Percentiles rank a stretch among this genome's conserved stretches.
Conservation (phyloP, 2,797 vertebrate species). For the Sebastiscus albofasciatus region DNA sequence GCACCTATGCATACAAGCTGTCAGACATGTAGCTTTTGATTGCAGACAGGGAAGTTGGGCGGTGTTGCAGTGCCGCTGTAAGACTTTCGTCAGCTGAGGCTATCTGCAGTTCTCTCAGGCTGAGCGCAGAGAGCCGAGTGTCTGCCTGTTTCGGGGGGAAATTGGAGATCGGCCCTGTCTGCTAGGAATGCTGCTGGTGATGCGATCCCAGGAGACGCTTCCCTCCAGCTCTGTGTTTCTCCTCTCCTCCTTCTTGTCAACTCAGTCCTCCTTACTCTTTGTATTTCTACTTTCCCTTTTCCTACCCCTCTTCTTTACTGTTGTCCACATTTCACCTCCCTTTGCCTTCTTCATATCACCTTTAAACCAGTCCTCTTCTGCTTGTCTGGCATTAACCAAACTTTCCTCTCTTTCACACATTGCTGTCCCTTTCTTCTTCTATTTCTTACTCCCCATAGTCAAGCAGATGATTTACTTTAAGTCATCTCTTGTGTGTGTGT, state of each 20-base stretch:
- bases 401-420: background rate
- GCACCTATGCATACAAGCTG: slow-evolving; percentile 66
- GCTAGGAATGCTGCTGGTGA: slow-evolving; percentile 73
- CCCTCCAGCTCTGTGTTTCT: slow-evolving; percentile 54
- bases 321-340: background rate
- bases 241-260: slow-evolving; percentile 27
- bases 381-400: background rate
- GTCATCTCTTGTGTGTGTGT: background rate
- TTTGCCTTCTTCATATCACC: slow-evolving; percentile 4
- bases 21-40: slow-evolving; percentile 64
- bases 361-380: background rate
- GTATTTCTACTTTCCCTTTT: slow-evolving; percentile 8
- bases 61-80: slow-evolving; percentile 77
- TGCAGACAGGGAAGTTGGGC: slow-evolving; percentile 61
- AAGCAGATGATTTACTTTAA: slow-evolving; percentile 25
- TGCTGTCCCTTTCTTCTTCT: background rate
- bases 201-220: slow-evolving; percentile 65
- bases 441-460: slow-evolving; percentile 6
- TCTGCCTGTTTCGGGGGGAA: slow-evolving; percentile 75
- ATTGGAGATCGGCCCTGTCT: slow-evolving; percentile 73
- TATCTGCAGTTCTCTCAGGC: slow-evolving; percentile 68
- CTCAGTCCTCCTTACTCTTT: slow-evolving; percentile 28
- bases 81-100: slow-evolving; percentile 82
- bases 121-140: slow-evolving; percentile 58
- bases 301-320: background rate